Evolutionary conservation across 2,113 vertebrate genomes (phyloP), one percentile per base, ranked within the genome.

Genomic region (Rhipidura dahli): DNA sequence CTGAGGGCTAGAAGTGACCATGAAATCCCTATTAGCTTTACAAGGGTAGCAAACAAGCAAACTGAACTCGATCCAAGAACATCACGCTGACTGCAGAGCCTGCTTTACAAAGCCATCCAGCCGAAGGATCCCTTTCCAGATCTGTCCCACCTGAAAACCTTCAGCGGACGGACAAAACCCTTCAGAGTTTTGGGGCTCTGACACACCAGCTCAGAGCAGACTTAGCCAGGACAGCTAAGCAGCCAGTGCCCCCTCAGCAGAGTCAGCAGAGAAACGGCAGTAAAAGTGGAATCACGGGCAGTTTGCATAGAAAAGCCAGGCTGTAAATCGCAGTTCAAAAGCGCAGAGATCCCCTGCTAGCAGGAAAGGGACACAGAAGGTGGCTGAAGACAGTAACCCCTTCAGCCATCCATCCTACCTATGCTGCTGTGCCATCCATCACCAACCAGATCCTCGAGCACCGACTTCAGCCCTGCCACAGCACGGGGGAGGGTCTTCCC

Each of bases 11-110:
- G 92, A 78, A 73, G 88, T n/a, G 90, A 81, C 93, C 89, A 90
- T 88, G 95, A 94, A 95, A 90, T 91, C 88, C 89, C 90, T 93
- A 51, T 94, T 87, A 81, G 81, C 75, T 92, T 87, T 92, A 92
- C 90, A 95, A 93, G 88, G 44, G 72, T 7, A 89, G 82, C 80
- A 94, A 87, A 88, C 76, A 97, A 90, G 87, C 81, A 87, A 71
- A 80, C 82, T 56, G 94, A 97, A 89, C 89, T 87, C 86, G 10
- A 3, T 94, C 93, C 93, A 88, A 88, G 92, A 95, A 92, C 66
- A 77, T 30, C 77, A 40, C 9, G 15, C 77, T 66, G 85, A 65
- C 44, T 75, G 77, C 89, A 87, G 69, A 89, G 50, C 82, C 69
- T 56, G 19, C 69, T 90, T 70, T n/a, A 63, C 73, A 78, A 49